Percentiles rank a stretch among this genome's conserved stretches.
Conservation (phyloP, 2,113 vertebrate species). For the Hemiprocne comata region DNA sequence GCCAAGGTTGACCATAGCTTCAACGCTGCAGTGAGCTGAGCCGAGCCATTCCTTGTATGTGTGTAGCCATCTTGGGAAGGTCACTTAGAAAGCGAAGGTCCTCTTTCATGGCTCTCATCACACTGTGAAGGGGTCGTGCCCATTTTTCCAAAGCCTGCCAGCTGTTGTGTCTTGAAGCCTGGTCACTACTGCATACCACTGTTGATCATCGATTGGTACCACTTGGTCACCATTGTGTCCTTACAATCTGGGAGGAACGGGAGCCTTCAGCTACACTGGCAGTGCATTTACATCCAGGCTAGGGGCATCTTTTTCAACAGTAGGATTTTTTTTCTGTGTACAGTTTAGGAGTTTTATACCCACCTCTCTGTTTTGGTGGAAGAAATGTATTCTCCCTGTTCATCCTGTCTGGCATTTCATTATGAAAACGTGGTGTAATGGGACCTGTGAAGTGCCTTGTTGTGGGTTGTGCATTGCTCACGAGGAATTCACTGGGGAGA, state of each 20-base stretch:
- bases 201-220: neutral
- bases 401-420: slow-evolving; percentile 12
- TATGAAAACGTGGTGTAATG: neutral
- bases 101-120: neutral
- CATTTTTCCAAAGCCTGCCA: rapidly evolving
- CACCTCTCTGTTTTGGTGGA: slow-evolving; percentile 44
- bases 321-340: neutral
- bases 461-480: neutral
- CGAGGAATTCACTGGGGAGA: neutral
- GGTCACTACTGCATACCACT: neutral
- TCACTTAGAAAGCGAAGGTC: neutral
- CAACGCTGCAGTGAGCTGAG: neutral
- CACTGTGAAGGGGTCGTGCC: neutral
- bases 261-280: neutral
- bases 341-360: neutral
- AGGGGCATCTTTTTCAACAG: neutral
- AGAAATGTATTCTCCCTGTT: slow-evolving; percentile 30
- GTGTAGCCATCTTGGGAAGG: neutral
- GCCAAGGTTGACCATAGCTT: rapidly evolving
- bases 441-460: neutral
- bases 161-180: neutral
- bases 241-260: neutral
- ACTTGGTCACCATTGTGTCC: rapidly evolving
- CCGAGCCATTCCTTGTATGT: rapidly evolving
- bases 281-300: neutral